Percentiles rank a stretch among this genome's conserved stretches.
Conservation (phyloP, 1,140 invertebrate species). For the Diploscapter pachys region DNA sequence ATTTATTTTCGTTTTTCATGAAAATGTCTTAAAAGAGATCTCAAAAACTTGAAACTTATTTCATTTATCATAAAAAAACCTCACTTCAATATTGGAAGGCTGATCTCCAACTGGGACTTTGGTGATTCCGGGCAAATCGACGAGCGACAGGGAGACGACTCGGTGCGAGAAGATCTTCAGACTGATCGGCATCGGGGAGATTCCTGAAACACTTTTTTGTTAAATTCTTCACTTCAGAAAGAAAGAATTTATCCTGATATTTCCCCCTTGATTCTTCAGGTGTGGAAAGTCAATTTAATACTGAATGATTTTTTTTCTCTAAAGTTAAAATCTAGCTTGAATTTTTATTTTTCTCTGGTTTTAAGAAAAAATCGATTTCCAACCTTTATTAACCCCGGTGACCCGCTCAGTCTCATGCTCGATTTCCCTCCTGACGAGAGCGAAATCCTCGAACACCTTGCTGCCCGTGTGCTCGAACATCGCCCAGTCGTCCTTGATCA, state of each 20-base stretch:
- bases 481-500: conserved; percentile 88
- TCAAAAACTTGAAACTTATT: too few species aligned
- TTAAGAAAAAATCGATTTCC: background rate
- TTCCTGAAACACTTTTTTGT: conserved; percentile 66
- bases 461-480: conserved; percentile 88
- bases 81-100: conserved; percentile 65
- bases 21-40: too few species aligned
- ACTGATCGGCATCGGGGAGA: conserved; percentile 89
- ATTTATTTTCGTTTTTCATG: too few species aligned
- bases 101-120: conserved; percentile 74
- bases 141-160: conserved; percentile 92
- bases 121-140: conserved; percentile 96
- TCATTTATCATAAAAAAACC: background rate
- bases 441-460: conserved; percentile 84
- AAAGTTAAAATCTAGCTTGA: too few species aligned
- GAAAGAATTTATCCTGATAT: background rate
- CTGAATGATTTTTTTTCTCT: too few species aligned
- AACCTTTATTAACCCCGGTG: conserved; percentile 77
- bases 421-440: conserved; percentile 86
- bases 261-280: background rate
- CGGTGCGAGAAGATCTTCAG: conserved; percentile 86
- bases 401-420: conserved; percentile 83
- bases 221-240: too few species aligned
- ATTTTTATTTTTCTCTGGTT: too few species aligned
- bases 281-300: too few species aligned